Base-by-base conservation (phyloP, 1,140 invertebrate species). In the Oryctes rhinoceros region DNA sequence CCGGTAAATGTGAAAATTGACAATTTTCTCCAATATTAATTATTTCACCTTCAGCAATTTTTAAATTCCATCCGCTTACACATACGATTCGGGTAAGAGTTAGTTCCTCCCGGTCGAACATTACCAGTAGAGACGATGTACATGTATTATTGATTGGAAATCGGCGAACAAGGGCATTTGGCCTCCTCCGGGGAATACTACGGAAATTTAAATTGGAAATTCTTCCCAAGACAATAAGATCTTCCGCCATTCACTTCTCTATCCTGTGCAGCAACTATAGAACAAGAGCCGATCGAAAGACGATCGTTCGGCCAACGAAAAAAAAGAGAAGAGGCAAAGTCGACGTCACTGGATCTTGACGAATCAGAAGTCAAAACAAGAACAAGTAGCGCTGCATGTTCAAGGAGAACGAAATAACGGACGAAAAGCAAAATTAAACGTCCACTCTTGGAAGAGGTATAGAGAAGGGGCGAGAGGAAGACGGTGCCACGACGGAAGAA, bases 201-300 rank as follows among this genome's bases (percentile, higher is more conserved):
- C 1, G 65, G 30, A 67, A 67, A 67, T 67, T 67, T 67, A 67
- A 67, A 67, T 67, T 67, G 65, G 24, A 67, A 67, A 67, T 67
- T 67, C 18, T 67, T 67, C 65, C 65, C 18, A 67, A 24, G 65
- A 67, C 65, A 67, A 67, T 67, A 67, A 24, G 18, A 67, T 67
- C 65, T 13, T 11, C 65, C 10, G 6, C 6, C 65, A 13, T 53
- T 53, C 49, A n/a, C 6, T 53, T 53, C 49, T 7, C 39, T 10
- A 44, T 44, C 5, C 9, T 10, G 1, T 13, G n/a, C n/a, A 53
- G 49, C 13, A 53, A 53, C 39, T 44, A 13, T 15, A 13, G 49
- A 11, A 53, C 4, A n/a, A 9, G 49, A 53, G 2, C 11, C 4
- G 13, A 53, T 53, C 49, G 49, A 15, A n/a, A 53, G n/a, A 53